Conservation (phyloP, 2,797 vertebrate species). For the Apogon talboti region DNA sequence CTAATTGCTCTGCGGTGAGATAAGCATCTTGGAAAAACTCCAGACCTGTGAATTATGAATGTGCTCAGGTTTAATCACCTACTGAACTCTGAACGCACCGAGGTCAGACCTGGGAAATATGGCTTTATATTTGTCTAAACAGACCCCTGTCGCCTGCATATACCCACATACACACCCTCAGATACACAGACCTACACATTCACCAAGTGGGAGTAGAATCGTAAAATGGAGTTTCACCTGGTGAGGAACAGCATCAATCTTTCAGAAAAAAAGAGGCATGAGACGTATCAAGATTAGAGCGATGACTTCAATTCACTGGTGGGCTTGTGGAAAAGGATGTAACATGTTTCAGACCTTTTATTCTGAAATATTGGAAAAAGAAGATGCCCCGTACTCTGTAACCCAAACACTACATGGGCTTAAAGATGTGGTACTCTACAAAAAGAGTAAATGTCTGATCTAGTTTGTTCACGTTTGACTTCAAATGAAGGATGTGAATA, state of each 20-base stretch:
- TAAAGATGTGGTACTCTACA: constrained; percentile 10
- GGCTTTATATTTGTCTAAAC: constrained; percentile 57
- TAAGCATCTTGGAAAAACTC: constrained; percentile 68
- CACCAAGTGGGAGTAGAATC: constrained; percentile 56
- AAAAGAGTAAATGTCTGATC: constrained; percentile 11
- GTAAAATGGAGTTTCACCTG: constrained; percentile 62
- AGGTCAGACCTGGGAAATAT: constrained; percentile 49
- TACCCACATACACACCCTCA: constrained; percentile 25
- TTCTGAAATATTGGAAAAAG: constrained; percentile 28
- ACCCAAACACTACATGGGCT: constrained; percentile 25
- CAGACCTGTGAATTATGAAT: constrained; percentile 69
- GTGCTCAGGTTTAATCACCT: constrained; percentile 53
- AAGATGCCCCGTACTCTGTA: constrained; percentile 17
- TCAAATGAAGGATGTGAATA: constrained; percentile 16
- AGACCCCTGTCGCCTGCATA: constrained; percentile 21
- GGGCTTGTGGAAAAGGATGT: constrained; percentile 55
- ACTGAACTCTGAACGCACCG: constrained; percentile 52
- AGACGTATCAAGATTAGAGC: constrained; percentile 66
- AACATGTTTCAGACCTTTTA: constrained; percentile 61
- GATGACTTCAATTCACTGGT: constrained; percentile 76
- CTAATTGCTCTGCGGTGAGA: constrained; percentile 72
- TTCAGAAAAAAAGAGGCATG: constrained; percentile 66
- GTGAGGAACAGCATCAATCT: constrained; percentile 64
- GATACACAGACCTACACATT: constrained; percentile 18
- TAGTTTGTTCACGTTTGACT: constrained; percentile 13